phyloP scores from a whole-genome alignment of 2,888 invertebrate genomes.

The Drosophila anceps region DNA sequence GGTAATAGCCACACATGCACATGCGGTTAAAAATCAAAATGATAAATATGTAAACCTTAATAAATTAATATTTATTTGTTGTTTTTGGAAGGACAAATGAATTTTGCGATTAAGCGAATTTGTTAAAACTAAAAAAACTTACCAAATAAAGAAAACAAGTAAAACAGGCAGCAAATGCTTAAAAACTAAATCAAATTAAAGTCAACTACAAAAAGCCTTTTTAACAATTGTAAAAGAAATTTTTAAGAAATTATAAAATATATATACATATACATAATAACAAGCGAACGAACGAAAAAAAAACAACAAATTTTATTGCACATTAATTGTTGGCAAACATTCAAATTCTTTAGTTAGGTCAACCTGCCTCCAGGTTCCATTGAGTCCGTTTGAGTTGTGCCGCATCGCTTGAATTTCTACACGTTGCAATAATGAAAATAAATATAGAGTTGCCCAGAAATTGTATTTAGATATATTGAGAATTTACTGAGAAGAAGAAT shows the following conservation, averaged over 20 bases:
- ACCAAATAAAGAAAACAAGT: slow-evolving; percentile 54
- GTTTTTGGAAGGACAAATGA: slow-evolving; percentile 42
- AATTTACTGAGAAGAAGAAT: slow-evolving; percentile 15
- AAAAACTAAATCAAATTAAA: slow-evolving; percentile 38
- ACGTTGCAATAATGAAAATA: slow-evolving; percentile 59
- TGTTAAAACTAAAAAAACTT: slow-evolving; percentile 44
- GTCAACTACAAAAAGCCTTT: slow-evolving; percentile 39
- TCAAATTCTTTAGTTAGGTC: slow-evolving; percentile 62
- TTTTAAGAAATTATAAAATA: slow-evolving; percentile 5
- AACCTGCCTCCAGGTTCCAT: slow-evolving; percentile 85
- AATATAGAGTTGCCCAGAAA: slow-evolving; percentile 56
- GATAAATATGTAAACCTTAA: slow-evolving; percentile 37
- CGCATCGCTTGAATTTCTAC: slow-evolving; percentile 85
- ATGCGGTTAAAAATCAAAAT: slow-evolving; percentile 27
- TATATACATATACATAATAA: slow-evolving; percentile 10
- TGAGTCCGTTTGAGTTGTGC: slow-evolving; percentile 80
- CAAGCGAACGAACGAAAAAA: slow-evolving; percentile 14
- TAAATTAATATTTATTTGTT: slow-evolving; percentile 9
- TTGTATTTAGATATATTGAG: slow-evolving; percentile 37
- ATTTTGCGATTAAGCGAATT: slow-evolving; percentile 29
- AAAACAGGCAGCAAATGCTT: slow-evolving; percentile 52
- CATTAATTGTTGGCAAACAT: slow-evolving; percentile 51
- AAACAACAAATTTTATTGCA: slow-evolving; percentile 48
- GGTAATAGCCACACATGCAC: slow-evolving; percentile 16
- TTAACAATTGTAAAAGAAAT: slow-evolving; percentile 13